Evolutionary conservation across 2,888 invertebrate species (phyloP), one percentile per base, ranked within the genome.

Genomic region (Halictus ligatus): DNA sequence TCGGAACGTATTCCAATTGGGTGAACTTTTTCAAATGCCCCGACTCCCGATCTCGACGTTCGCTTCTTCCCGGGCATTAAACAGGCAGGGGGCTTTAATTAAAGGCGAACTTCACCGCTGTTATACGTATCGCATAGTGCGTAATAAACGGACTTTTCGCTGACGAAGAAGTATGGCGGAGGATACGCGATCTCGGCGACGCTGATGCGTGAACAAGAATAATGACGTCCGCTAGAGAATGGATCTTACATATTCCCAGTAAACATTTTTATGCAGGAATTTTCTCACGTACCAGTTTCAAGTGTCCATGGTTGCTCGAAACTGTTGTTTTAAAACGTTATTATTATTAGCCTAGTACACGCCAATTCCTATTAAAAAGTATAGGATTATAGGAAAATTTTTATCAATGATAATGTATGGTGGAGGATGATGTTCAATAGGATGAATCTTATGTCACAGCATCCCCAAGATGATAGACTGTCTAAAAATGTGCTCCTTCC

Each of bases 131-230:
- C 72, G 69, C 29, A 72, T 25, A n/a, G 25, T 60, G 72, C 75
- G 78, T 75, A 64, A 81, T 85, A 86, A 84, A 78, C 75, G 78
- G 21, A 10, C 21, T 29, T 35, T 48, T 46, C 18, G 0, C 21
- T 0, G 15, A 46, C 29, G 54, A 50, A 72, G 73, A 40, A 54
- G 18, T 10, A 78, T 18, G 43, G 15, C 7, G 25, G 64, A 18
- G 46, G 21, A 12, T 29, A 73, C 29, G 64, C 7, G 13, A 25
- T 58, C 50, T 7, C 8, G 67, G 13, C 18, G 48, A 21, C 54
- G 50, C 40, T 78, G 75, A 81, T 85, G 79, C 69, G 15, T 35
- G 80, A 74, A 75, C 76, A 74, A 86, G 77, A 79, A 85, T 85
- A 85, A 81, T 82, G 85, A 86, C 60, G 69, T 60, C 76, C 76